These are phyloP conservation scores for Ophion slaviceki DNA, from an alignment of 2,888 invertebrate genomes.

Conservation along the genomic window DNA sequence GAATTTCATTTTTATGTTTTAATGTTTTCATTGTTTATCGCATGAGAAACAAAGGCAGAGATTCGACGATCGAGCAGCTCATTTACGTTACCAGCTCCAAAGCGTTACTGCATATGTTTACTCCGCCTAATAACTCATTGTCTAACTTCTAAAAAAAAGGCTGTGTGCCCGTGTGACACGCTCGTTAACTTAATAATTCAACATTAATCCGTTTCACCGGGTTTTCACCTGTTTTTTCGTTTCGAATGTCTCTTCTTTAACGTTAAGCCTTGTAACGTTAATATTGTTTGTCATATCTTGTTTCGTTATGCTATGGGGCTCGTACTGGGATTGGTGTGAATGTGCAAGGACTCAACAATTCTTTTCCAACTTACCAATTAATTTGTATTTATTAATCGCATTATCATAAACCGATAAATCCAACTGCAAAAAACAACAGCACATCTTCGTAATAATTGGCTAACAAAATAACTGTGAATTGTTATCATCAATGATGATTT, in stretches of 20 bases:
- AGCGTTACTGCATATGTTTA: constrained; percentile 50
- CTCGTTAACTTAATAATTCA: constrained; percentile 63
- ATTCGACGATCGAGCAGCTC: constrained; percentile 72
- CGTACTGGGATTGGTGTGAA: constrained; percentile 75
- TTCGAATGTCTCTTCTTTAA: constrained; percentile 18
- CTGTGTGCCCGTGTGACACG: constrained; percentile 40
- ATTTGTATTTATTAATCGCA: constrained; percentile 54
- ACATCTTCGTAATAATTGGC: not conserved
- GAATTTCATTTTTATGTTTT: not conserved
- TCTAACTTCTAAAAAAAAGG: constrained; percentile 58
- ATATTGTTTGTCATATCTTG: constrained; percentile 53
- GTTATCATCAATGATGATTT: not conserved
- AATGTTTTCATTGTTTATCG: not conserved
- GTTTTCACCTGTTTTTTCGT: constrained; percentile 12
- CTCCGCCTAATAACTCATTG: constrained; percentile 63
- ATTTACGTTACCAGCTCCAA: constrained; percentile 70
- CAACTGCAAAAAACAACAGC: not conserved
- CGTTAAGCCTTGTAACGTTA: constrained; percentile 28
- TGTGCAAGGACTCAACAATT: constrained; percentile 75
- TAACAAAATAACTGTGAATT: constrained; percentile 8
- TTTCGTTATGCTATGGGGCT: constrained; percentile 73
- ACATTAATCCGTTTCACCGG: constrained; percentile 54
- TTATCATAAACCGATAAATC: constrained; percentile 27
- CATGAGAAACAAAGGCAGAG: not conserved
- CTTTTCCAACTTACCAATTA: constrained; percentile 73